A percentile compares a stretch with the other conserved stretches of the same genome.
Conservation (phyloP, 2,888 invertebrate species). For the Lomographa bimaculata region DNA sequence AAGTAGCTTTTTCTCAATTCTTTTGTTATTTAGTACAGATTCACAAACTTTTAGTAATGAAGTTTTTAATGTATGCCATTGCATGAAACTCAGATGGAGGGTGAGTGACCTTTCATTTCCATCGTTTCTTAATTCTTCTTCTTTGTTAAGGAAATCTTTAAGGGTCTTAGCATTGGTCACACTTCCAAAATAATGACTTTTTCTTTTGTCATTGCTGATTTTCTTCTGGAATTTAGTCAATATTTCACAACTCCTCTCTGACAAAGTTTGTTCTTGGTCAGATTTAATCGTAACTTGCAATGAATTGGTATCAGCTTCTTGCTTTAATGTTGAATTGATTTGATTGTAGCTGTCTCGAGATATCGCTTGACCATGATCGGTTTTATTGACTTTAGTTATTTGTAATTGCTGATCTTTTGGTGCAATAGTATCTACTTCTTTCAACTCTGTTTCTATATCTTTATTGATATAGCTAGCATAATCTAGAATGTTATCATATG, state of each 20-base stretch:
- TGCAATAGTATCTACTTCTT: too few species aligned
- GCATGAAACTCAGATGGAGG: slow-evolving; percentile 76
- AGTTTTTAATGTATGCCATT: slow-evolving; percentile 78
- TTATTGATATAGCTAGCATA: slow-evolving; percentile 51
- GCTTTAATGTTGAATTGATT: too few species aligned
- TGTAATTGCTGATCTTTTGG: slow-evolving; percentile 1
- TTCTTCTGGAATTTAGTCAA: slow-evolving; percentile 32
- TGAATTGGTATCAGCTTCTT: slow-evolving; percentile 17
- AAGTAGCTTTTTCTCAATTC: slow-evolving; percentile 63
- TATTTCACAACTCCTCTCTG: slow-evolving; percentile 49
- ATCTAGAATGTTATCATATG: slow-evolving; percentile 58
- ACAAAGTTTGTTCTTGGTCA: slow-evolving; percentile 53
- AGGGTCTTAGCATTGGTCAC: slow-evolving; percentile 54
- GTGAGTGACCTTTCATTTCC: slow-evolving; percentile 55
- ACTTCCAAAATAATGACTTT: slow-evolving; percentile 46
- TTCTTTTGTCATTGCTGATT: slow-evolving; percentile 23
- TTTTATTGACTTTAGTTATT: slow-evolving; percentile 2
- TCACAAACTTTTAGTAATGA: slow-evolving; percentile 55
- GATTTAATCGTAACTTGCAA: slow-evolving; percentile 25
- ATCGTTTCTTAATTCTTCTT: slow-evolving; percentile 62
- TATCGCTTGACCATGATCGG: slow-evolving; percentile 14
- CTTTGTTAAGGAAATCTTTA: slow-evolving; percentile 56
- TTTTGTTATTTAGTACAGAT: slow-evolving; percentile 50
- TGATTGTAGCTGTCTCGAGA: slow-evolving; percentile 19
- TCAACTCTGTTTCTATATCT: slow-evolving; percentile 37